Percentiles rank a stretch among this genome's conserved stretches.
These are phyloP conservation scores for Temnothorax longispinosus DNA, from an alignment of 1,140 invertebrate genomes.

Conservation along the genomic window DNA sequence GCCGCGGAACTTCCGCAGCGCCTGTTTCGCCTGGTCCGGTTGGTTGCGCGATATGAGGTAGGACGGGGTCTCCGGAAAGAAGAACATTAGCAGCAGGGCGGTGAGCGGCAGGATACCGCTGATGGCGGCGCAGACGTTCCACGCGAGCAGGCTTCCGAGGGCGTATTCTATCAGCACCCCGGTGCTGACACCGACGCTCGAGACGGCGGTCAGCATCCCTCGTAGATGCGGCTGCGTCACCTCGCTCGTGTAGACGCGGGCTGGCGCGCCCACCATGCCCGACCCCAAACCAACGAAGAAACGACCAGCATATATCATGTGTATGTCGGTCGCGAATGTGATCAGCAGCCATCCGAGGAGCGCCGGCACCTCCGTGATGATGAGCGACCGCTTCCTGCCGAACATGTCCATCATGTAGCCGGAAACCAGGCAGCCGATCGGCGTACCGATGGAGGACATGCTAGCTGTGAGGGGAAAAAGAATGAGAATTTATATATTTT, in stretches of 20 bases:
- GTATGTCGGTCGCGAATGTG: constrained; percentile 86
- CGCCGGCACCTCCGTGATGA: constrained; percentile 89
- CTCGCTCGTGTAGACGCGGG: constrained; percentile 89
- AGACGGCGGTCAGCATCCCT: constrained; percentile 89
- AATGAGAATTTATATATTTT: not conserved
- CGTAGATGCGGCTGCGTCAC: constrained; percentile 90
- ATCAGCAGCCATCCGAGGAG: constrained; percentile 90
- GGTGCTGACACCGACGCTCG: constrained; percentile 88
- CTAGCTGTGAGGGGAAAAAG: constrained; percentile 87
- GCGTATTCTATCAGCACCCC: constrained; percentile 89
- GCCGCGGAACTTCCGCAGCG: constrained; percentile 88
- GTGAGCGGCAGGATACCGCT: constrained; percentile 87
- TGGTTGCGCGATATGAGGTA: constrained; percentile 89
- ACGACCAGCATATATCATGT: constrained; percentile 88
- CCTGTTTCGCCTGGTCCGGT: constrained; percentile 87
- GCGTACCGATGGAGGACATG: constrained; percentile 90
- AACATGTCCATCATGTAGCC: constrained; percentile 91
- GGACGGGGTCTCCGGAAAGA: constrained; percentile 91
- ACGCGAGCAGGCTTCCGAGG: constrained; percentile 87
- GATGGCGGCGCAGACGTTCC: constrained; percentile 88
- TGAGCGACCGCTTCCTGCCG: constrained; percentile 89
- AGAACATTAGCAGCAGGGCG: constrained; percentile 87
- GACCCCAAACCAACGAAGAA: constrained; percentile 89
- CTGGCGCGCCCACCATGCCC: constrained; percentile 90
- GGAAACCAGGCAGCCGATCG: constrained; percentile 90